Evolutionary conservation across 2,888 invertebrate species (phyloP).

Genomic region (Spilarctia lutea): DNA sequence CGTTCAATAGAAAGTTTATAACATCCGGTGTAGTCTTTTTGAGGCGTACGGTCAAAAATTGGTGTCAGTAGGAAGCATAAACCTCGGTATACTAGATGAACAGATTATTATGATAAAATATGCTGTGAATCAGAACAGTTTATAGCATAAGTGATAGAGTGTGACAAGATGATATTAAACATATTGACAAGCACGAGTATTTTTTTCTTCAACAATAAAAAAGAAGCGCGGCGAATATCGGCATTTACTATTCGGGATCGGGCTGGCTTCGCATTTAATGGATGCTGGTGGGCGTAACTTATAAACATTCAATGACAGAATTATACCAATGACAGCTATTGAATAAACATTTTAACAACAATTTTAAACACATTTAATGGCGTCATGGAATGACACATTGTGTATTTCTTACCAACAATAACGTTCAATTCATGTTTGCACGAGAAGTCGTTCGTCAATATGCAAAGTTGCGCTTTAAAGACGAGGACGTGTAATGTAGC

Average conservation of each 20-base stretch:
- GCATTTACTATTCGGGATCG: constrained; percentile 57
- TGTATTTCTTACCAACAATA: constrained; percentile 39
- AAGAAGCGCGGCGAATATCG: constrained; percentile 53
- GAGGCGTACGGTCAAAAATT: constrained; percentile 57
- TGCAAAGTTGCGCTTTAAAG: constrained; percentile 23
- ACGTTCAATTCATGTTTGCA: constrained; percentile 26
- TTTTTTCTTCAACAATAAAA: constrained; percentile 43
- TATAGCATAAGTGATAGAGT: constrained; percentile 26
- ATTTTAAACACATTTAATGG: constrained; percentile 49
- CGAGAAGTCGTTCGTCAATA: constrained; percentile 22
- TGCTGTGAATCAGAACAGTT: constrained; percentile 27
- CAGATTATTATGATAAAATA: constrained; percentile 40
- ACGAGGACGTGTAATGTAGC: constrained; percentile 23
- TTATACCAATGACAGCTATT: constrained; percentile 51
- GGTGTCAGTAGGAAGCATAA: constrained; percentile 66
- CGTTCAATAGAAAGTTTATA: constrained; percentile 76
- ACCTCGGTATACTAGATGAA: constrained; percentile 46
- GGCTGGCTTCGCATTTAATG: constrained; percentile 57
- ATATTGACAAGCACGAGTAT: constrained; percentile 33
- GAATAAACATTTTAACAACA: constrained; percentile 46
- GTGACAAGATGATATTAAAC: constrained; percentile 39
- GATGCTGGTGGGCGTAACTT: constrained; percentile 60
- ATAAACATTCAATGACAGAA: constrained; percentile 60
- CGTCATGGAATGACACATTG: constrained; percentile 46
- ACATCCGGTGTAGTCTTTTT: constrained; percentile 69